Base-by-base conservation (phyloP, 2,888 invertebrate genomes). In the Ectemnius cavifrons region DNA sequence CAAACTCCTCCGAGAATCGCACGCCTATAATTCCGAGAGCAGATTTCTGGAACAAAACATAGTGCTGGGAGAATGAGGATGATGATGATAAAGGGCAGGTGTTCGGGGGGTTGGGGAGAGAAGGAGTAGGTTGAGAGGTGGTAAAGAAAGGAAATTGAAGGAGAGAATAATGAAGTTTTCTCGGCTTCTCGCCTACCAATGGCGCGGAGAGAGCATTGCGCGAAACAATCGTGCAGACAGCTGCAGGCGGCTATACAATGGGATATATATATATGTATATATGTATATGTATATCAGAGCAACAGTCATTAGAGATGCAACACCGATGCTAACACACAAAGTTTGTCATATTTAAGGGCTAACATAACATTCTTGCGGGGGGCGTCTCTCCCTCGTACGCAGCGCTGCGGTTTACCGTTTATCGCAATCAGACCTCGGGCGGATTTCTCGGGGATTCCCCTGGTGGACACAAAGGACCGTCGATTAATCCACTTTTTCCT, bases 191-290 rank as follows among this genome's bases (percentile, higher is more conserved):
- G 79, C 79, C 83, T 86, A 86, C 83, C 79, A 78, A 84, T 80
- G 82, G 37, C 37, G 37, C 37, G 83, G 82, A 86, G 80, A 84
- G 82, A 86, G 80, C 84, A 85, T 86, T 83, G 85, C 85, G 86
- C 85, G 84, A 88, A 37, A 89, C 83, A 85, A 88, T 89, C 89
- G 89, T 89, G 89, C 89, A 89, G 80, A 86, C 84, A 86, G 85
- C 85, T 87, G 88, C 87, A 89, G 87, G 87, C 89, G 85, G 85
- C 87, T 80, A 81, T 71, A 80, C 67, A 79, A 47, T 69, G 49
- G 60, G 67, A 46, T 45, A 46, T 6, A 67, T 23, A 18, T 45
- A 61, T 61, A 49, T 62, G 58, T 23, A 64, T 46, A 67, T 37
- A 37, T 37, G 37, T 37, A 37, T 37, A 37, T 37, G 37, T 37